Evolutionary conservation across 1,140 invertebrate genomes (phyloP).

Genomic region (Eumaeus atala): DNA sequence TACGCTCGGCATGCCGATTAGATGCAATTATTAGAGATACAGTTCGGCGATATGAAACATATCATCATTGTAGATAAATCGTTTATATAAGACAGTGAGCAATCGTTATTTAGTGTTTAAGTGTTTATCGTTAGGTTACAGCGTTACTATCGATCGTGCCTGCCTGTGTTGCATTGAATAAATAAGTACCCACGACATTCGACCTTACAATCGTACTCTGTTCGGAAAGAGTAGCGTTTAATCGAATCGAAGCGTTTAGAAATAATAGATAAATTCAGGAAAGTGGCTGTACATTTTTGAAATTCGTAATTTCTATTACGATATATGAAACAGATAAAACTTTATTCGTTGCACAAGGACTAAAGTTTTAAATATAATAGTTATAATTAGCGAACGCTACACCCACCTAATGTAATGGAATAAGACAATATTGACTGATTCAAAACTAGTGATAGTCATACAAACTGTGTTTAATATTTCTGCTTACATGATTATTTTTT

Average conservation of each 20-base stretch:
- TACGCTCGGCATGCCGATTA: constrained; percentile 54
- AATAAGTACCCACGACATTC: constrained; percentile 9
- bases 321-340: not conserved
- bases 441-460: not conserved
- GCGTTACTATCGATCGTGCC: constrained; percentile 26
- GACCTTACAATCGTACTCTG: constrained; percentile 10
- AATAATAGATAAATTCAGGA: not conserved
- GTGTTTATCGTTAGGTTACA: constrained; percentile 31
- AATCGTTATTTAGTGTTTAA: constrained; percentile 58
- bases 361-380: not conserved
- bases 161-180: constrained; percentile 18
- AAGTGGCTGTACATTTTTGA: not conserved
- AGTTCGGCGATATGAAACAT: constrained; percentile 60
- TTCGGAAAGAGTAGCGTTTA: not conserved
- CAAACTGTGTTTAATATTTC: constrained; percentile 7
- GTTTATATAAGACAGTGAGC: constrained; percentile 23
- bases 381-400: not conserved
- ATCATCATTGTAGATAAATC: constrained; percentile 46
- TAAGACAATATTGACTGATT: constrained; percentile 10
- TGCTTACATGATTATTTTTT: constrained; percentile 19
- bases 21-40: constrained; percentile 26
- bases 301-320: too few relatives aligned
- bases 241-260: not conserved
- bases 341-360: not conserved
- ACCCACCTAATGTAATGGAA: not conserved